Evolutionary conservation across 2,888 invertebrate species (phyloP).

Genomic region (Archips crataeganus): DNA sequence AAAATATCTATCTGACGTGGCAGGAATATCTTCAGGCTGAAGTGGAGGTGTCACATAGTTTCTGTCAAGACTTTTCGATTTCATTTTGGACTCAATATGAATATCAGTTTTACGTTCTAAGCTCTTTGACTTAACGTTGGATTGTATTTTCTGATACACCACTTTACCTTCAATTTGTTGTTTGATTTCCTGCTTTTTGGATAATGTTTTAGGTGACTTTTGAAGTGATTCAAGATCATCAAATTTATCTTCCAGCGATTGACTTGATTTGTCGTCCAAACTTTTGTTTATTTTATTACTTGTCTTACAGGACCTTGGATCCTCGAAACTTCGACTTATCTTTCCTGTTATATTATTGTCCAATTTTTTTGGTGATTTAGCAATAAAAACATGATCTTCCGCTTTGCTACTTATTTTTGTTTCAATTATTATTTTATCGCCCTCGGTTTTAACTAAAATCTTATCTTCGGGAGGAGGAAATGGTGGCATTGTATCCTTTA

Average conservation of each 20-base stretch:
- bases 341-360: slow-evolving; percentile 87
- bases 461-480: slow-evolving; percentile 91
- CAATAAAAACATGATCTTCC: slow-evolving; percentile 91
- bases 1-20: slow-evolving; percentile 74
- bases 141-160: slow-evolving; percentile 85
- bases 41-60: slow-evolving; percentile 82
- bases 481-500: slow-evolving; percentile 89
- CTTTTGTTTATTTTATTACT: slow-evolving; percentile 87
- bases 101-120: slow-evolving; percentile 87
- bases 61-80: slow-evolving; percentile 89
- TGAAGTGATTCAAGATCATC: slow-evolving; percentile 84
- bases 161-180: slow-evolving; percentile 88
- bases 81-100: slow-evolving; percentile 85
- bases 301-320: slow-evolving; percentile 83
- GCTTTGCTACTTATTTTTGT: slow-evolving; percentile 91
- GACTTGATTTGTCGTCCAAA: slow-evolving; percentile 87
- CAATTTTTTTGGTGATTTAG: slow-evolving; percentile 90
- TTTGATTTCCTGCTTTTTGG: slow-evolving; percentile 87
- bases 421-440: slow-evolving; percentile 89
- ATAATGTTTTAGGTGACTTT: slow-evolving; percentile 86
- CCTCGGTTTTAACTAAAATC: slow-evolving; percentile 90
- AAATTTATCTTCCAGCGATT: slow-evolving; percentile 87
- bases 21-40: slow-evolving; percentile 61
- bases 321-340: slow-evolving; percentile 87
- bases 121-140: slow-evolving; percentile 87